Percentiles rank a stretch among this genome's conserved stretches.
These are phyloP conservation scores for Diabrotica balteata DNA, from an alignment of 2,888 invertebrate genomes.

Conservation along the genomic window DNA sequence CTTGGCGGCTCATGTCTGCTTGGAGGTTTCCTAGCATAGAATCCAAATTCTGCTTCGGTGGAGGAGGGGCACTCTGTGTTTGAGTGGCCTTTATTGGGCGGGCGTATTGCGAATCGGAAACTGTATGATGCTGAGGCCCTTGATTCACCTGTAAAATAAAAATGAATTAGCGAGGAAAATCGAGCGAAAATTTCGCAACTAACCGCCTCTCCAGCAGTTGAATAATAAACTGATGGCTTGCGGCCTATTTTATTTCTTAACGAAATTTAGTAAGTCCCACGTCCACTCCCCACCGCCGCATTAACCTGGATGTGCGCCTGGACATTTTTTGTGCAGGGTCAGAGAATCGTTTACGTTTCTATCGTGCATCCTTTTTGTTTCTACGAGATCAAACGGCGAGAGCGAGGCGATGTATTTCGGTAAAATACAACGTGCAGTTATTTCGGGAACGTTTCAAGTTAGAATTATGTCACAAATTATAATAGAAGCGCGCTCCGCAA, in stretches of 20 bases:
- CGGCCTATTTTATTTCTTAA: conserved; percentile 38
- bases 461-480: conserved; percentile 47
- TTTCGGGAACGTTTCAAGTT: conserved; percentile 47
- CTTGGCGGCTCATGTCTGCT: conserved; percentile 98
- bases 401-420: conserved; percentile 32
- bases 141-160: conserved; percentile 66
- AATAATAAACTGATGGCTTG: conserved; percentile 40
- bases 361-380: conserved; percentile 17
- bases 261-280: conserved; percentile 45
- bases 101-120: conserved; percentile 74
- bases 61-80: conserved; percentile 55
- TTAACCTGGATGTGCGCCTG: conserved; percentile 18
- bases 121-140: conserved; percentile 70
- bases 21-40: conserved; percentile 92
- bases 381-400: conserved; percentile 12
- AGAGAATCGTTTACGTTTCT: conserved; percentile 21
- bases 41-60: conserved; percentile 64
- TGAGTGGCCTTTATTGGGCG: conserved; percentile 66
- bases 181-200: conserved; percentile 23
- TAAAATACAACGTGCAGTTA: conserved; percentile 36
- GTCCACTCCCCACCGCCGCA: conserved; percentile 38
- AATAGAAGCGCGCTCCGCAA: conserved; percentile 23
- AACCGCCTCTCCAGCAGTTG: conserved; percentile 33
- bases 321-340: conserved; percentile 27
- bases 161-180: no score